Conservation (phyloP, 2,888 invertebrate species). For the Salticus scenicus region DNA sequence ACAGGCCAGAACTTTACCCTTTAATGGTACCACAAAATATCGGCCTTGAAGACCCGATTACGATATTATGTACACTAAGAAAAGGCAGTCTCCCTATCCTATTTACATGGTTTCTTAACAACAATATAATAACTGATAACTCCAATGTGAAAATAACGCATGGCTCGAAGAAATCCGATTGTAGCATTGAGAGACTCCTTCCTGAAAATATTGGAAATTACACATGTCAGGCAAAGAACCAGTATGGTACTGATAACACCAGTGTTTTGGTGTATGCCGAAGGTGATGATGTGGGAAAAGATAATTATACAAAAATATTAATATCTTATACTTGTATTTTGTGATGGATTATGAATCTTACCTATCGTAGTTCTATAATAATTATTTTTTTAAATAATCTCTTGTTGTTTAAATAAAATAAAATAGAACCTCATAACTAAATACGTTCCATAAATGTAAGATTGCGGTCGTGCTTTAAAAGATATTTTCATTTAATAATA, state of each 20-base stretch:
- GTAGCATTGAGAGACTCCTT: constrained; percentile 21
- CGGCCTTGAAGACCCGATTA: constrained; percentile 45
- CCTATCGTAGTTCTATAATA: too few relatives aligned
- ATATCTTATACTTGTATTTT: too few relatives aligned
- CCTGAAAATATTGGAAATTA: constrained; percentile 56
- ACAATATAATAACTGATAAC: neutral
- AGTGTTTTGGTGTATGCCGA: constrained; percentile 50
- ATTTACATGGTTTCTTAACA: constrained; percentile 69
- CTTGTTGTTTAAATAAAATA: too few relatives aligned
- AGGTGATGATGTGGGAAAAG: constrained; percentile 36
- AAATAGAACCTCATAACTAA: too few relatives aligned
- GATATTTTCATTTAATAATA: too few relatives aligned
- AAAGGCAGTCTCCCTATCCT: constrained; percentile 64
- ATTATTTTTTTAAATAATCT: too few relatives aligned
- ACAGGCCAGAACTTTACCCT: constrained; percentile 38
- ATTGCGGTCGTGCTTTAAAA: too few relatives aligned
- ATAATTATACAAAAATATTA: too few relatives aligned
- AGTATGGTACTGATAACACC: constrained; percentile 33
- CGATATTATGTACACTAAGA: constrained; percentile 47
- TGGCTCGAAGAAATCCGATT: constrained; percentile 26
- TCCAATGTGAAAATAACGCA: constrained; percentile 23
- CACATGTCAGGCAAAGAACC: constrained; percentile 50
- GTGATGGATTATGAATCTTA: too few relatives aligned
- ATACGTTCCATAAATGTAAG: too few relatives aligned
- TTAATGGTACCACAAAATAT: constrained; percentile 54